phyloP scores from a whole-genome alignment of 1,140 invertebrate genomes.

The Drosophila ogumai region DNA sequence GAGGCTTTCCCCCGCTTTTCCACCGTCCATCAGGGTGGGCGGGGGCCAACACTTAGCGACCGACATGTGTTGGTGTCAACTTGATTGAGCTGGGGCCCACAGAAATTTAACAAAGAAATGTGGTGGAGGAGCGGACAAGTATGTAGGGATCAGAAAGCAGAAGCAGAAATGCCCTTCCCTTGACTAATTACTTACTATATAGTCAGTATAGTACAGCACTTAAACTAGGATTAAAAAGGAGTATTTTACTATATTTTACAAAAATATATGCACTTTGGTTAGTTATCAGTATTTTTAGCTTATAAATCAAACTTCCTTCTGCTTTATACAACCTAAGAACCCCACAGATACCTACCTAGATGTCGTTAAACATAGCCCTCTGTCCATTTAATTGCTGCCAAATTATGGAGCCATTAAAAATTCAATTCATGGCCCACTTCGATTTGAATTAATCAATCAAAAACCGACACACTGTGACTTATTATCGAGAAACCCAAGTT shows the following conservation, averaged over 20 bases:
- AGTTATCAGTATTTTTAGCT: not conserved
- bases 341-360: not conserved
- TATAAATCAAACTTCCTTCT: not conserved
- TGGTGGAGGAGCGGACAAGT: conserved; percentile 7
- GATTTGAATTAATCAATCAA: conserved; percentile 77
- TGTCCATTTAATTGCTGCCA: conserved; percentile 61
- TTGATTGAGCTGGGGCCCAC: conserved; percentile 66
- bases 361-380: conserved; percentile 8
- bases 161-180: conserved; percentile 27
- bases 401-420: conserved; percentile 74
- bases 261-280: not conserved
- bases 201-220: not conserved
- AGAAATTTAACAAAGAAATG: conserved; percentile 42
- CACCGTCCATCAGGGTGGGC: not conserved
- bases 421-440: conserved; percentile 74
- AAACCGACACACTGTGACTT: conserved; percentile 33
- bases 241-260: not conserved
- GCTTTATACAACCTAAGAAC: not conserved
- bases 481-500: conserved; percentile 53
- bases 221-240: not conserved
- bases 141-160: not conserved
- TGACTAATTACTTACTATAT: not conserved
- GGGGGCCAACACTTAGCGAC: conserved; percentile 66
- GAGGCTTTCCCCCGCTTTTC: conserved; percentile 37
- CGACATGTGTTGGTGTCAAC: conserved; percentile 78